A percentile compares a stretch with the other conserved stretches of the same genome.
Evolutionary conservation across 2,888 invertebrate genomes (phyloP).

Genomic region (Sinhomidia bicolor): DNA sequence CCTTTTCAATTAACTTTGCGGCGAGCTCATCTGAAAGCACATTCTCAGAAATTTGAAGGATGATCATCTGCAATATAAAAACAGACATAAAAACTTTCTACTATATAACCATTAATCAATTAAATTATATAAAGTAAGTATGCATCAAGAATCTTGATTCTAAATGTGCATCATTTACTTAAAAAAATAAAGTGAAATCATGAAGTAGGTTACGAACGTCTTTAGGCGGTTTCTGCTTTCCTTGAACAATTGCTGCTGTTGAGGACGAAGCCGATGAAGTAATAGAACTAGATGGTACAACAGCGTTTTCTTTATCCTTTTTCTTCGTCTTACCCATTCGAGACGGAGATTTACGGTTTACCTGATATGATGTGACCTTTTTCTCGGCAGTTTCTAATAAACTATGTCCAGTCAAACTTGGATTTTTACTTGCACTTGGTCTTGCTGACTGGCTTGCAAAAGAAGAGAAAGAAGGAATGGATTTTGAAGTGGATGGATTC

Average conservation of each 20-base stretch:
- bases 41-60: constrained; percentile 49
- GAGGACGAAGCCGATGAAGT: not conserved
- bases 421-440: too few relatives aligned
- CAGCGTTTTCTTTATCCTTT: not conserved
- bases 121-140: not conserved
- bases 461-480: not conserved
- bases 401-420: too few relatives aligned
- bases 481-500: not conserved
- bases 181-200: not conserved
- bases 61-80: constrained; percentile 48
- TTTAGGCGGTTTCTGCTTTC: constrained; percentile 8
- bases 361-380: constrained; percentile 2
- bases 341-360: not conserved
- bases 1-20: constrained; percentile 58
- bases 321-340: not conserved
- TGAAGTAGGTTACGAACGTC: not conserved
- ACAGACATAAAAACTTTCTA: not conserved
- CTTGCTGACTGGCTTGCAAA: not conserved
- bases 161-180: too few relatives aligned
- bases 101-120: too few relatives aligned
- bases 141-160: not conserved
- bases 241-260: not conserved
- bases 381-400: not conserved
- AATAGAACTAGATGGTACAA: not conserved
- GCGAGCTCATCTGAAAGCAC: constrained; percentile 33